Evolutionary conservation across 2,113 vertebrate genomes (phyloP), one percentile per base, ranked within the genome.

Genomic region (Rutilus rutilus): DNA sequence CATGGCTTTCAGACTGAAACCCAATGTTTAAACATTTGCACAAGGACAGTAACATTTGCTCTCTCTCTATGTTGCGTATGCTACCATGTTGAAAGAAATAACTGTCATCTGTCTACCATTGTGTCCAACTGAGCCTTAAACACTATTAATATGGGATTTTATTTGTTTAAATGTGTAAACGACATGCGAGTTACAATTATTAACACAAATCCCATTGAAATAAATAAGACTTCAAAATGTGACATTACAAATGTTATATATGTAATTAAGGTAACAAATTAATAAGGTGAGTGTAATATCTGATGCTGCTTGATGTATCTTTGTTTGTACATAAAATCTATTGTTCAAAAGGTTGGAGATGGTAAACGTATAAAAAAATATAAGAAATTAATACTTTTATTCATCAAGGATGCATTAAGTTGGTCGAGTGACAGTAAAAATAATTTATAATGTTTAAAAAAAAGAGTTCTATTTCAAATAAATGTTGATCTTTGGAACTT

Each of bases 21-120:
- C 84, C 27, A 50, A 85, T 52, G 45, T 85, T n/a, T 9, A 78
- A 64, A 78, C n/a, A 78, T 77, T 33, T 67, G 39, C 73, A 85
- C 12, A 25, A 80, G 14, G 78, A 42, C 33, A 45, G 33, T 60
- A 42, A 60, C 57, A 79, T 62, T 79, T 79, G 33, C 78, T 79
- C 23, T 45, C 7, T 11, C 30, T 39, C 9, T n/a, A 23, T 12
- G 5, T 57, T 78, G 52, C 54, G 6, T 45, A 14, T 52, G 14
- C 25, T 30, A 77, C 15, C n/a, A 27, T 42, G 67, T 71, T 42
- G 12, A 42, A 30, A 77, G 8, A 54, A 50, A 77, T 77, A 30
- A 17, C 74, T 52, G 25, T 77, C 25, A 76, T 17, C 47, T 2
- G 45, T 30, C 74, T 27, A 30, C 15, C 71, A n/a, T 7, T 45